A percentile compares a stretch with the other conserved stretches of the same genome.
These are phyloP conservation scores for Elaeidobius kamerunicus DNA, from an alignment of 2,888 invertebrate species.

Conservation along the genomic window DNA sequence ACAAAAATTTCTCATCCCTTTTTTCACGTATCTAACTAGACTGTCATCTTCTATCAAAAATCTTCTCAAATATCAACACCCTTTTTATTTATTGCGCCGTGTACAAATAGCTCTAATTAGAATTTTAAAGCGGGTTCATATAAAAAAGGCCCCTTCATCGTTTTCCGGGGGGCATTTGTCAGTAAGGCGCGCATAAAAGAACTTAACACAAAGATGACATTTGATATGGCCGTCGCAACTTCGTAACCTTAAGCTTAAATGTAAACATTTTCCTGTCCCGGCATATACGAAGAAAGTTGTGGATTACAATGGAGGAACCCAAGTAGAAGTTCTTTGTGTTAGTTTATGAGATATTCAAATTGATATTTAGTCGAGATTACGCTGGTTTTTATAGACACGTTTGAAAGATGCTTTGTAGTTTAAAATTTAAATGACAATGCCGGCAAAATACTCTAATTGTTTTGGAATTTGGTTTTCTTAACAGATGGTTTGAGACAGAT, in stretches of 20 bases:
- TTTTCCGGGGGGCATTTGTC: slow-evolving; percentile 14
- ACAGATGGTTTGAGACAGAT: slow-evolving; percentile 1
- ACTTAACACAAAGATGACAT: slow-evolving; percentile 29
- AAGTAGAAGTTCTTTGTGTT: slow-evolving; percentile 7
- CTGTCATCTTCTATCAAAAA: not conserved
- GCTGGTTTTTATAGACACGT: slow-evolving; percentile 9
- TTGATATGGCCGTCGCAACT: slow-evolving; percentile 32
- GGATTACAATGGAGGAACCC: slow-evolving; percentile 13
- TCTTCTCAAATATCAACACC: slow-evolving; percentile 3
- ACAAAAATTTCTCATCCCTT: too few relatives aligned
- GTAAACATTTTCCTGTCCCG: slow-evolving; percentile 34
- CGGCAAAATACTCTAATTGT: slow-evolving; percentile 12
- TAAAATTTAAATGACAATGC: slow-evolving; percentile 15
- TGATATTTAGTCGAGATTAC: slow-evolving; percentile 19
- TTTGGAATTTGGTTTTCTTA: slow-evolving; percentile 9
- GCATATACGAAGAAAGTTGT: slow-evolving; percentile 3
- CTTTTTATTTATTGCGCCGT: slow-evolving; percentile 1
- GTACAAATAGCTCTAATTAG: slow-evolving; percentile 11
- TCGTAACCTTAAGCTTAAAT: slow-evolving; percentile 34
- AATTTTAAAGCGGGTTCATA: slow-evolving; percentile 2
- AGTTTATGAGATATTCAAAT: slow-evolving; percentile 14
- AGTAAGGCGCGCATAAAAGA: slow-evolving; percentile 14
- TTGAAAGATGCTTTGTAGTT: slow-evolving; percentile 5
- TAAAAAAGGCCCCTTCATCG: not conserved
- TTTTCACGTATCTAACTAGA: not conserved